These are phyloP conservation scores for Luperina nickerlii DNA, from an alignment of 2,888 invertebrate genomes.

Conservation along the genomic window DNA sequence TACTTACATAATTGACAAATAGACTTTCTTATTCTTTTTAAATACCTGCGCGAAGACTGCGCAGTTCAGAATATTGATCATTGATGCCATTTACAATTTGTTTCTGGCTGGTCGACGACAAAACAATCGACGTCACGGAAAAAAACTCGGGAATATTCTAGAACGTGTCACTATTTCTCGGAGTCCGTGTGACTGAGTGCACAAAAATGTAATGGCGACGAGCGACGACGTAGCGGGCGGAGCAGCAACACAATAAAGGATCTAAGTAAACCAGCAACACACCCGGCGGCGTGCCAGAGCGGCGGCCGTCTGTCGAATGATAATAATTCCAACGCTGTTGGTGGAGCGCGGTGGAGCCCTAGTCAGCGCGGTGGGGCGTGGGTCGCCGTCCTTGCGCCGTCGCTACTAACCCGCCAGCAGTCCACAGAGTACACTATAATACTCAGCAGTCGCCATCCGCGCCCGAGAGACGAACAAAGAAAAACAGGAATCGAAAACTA, in stretches of 20 bases:
- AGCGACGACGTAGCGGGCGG: conserved; percentile 37
- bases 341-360: conserved; percentile 65
- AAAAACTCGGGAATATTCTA: conserved; percentile 62
- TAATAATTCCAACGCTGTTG: conserved; percentile 62
- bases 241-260: conserved; percentile 37
- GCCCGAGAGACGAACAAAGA: conserved; percentile 74
- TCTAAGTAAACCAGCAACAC: conserved; percentile 38
- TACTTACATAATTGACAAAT: neutral
- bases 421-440: conserved; percentile 40
- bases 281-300: conserved; percentile 55
- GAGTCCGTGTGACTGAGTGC: conserved; percentile 29
- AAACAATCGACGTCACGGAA: conserved; percentile 69
- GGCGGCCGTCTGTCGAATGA: conserved; percentile 74
- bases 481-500: conserved; percentile 68
- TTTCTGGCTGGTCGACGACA: conserved; percentile 59
- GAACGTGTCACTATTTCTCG: conserved; percentile 48
- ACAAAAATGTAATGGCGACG: conserved; percentile 47
- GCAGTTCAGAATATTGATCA: conserved; percentile 46
- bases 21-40: conserved; percentile 7
- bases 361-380: conserved; percentile 76
- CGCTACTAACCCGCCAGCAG: conserved; percentile 71
- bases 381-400: conserved; percentile 73
- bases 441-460: conserved; percentile 75
- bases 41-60: conserved; percentile 50
- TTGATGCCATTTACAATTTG: conserved; percentile 29